Evolutionary conservation across 2,113 vertebrate species (phyloP).

Genomic region (Entelurus aequoreus): DNA sequence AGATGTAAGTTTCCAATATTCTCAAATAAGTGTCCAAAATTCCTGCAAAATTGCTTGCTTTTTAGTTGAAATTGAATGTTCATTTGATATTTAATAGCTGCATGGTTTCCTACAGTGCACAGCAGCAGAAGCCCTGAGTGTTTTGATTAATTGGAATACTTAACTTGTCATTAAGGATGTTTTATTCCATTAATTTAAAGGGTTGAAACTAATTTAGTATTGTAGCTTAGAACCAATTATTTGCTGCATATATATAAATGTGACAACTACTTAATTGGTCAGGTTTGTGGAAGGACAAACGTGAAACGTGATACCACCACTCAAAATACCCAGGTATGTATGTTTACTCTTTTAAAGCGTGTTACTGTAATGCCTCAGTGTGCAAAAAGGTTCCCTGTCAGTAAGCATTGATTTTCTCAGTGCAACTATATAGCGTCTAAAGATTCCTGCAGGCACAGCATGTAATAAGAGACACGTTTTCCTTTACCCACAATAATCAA

Average conservation of each 20-base stretch:
- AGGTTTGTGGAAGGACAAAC: slow-evolving; percentile 13
- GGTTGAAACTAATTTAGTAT: slow-evolving; percentile 58
- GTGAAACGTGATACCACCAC: slow-evolving; percentile 13
- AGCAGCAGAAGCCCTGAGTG: slow-evolving; percentile 34
- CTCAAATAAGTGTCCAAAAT: background rate
- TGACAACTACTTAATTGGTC: slow-evolving; percentile 7
- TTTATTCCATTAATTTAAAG: slow-evolving; percentile 70
- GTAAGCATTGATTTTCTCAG: slow-evolving; percentile 56
- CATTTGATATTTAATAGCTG: slow-evolving; percentile 21
- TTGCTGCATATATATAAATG: slow-evolving; percentile 12
- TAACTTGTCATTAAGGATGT: slow-evolving; percentile 73
- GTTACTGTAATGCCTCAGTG: slow-evolving; percentile 28
- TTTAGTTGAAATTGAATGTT: slow-evolving; percentile 1
- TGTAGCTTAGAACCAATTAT: slow-evolving; percentile 61
- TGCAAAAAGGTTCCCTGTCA: slow-evolving; percentile 34
- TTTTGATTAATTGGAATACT: slow-evolving; percentile 73
- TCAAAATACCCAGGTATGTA: slow-evolving; percentile 10
- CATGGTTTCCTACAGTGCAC: slow-evolving; percentile 19
- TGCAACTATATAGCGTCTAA: slow-evolving; percentile 28
- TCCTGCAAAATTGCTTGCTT: background rate
- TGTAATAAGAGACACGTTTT: slow-evolving; percentile 64
- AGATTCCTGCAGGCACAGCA: slow-evolving; percentile 50
- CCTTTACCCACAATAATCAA: slow-evolving; percentile 57
- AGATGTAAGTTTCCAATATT: background rate
- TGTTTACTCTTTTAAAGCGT: slow-evolving; percentile 20